Evolutionary conservation across 2,888 invertebrate species (phyloP).

Genomic region (Sinelater perroti): DNA sequence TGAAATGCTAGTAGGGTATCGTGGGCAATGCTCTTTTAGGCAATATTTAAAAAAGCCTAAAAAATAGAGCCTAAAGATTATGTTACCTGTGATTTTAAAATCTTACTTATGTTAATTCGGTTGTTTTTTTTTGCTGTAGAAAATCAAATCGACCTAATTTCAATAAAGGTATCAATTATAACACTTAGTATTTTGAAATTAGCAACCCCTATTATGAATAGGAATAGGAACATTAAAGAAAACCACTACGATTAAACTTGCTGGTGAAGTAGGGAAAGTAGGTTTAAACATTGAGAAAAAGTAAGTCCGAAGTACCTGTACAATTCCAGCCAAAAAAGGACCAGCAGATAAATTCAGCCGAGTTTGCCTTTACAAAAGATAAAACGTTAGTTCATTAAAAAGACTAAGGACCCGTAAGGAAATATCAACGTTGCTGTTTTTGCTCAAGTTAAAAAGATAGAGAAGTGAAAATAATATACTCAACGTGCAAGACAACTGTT

Average conservation of each 20-base stretch:
- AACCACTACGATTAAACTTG: background rate
- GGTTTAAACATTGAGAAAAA: constrained; percentile 28
- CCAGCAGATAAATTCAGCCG: constrained; percentile 22
- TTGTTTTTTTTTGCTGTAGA: too few relatives aligned
- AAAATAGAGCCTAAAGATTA: background rate
- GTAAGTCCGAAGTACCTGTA: constrained; percentile 42
- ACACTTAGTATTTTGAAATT: background rate
- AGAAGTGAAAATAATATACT: background rate
- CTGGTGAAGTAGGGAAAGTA: background rate
- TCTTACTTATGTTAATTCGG: background rate
- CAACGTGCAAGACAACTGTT: background rate
- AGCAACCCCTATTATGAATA: background rate
- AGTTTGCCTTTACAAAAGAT: too few relatives aligned
- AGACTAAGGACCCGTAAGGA: background rate
- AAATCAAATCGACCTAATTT: background rate
- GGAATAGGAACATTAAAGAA: constrained; percentile 1
- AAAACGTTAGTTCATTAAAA: too few relatives aligned
- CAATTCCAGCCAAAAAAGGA: constrained; percentile 34
- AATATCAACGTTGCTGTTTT: background rate
- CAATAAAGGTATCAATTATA: background rate
- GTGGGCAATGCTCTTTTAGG: too few relatives aligned
- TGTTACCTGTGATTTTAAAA: background rate
- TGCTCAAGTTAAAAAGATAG: too few relatives aligned
- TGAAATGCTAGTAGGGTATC: too few relatives aligned
- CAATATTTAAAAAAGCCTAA: too few relatives aligned